Conservation (phyloP, 2,797 vertebrate species). For the Echeneis naucrates region DNA sequence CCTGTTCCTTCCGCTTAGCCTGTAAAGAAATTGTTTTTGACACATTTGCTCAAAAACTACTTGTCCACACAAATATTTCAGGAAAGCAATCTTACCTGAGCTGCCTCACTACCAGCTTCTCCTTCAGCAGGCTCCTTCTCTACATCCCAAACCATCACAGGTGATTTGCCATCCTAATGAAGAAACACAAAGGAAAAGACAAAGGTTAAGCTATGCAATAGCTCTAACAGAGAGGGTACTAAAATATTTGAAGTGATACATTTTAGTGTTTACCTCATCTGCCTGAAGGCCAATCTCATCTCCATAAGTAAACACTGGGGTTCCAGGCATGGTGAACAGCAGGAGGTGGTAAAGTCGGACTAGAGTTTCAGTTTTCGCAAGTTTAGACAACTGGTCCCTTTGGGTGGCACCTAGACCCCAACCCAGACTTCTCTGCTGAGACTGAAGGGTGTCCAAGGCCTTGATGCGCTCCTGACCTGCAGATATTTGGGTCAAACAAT, state of each 20-base stretch:
- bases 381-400: constrained; percentile 67
- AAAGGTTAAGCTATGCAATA: constrained; percentile 1
- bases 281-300: constrained; percentile 88
- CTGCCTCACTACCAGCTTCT: constrained; percentile 50
- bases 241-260: background rate
- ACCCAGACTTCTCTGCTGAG: constrained; percentile 60
- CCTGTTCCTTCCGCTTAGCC: constrained; percentile 50
- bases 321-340: constrained; percentile 90
- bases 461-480: constrained; percentile 50
- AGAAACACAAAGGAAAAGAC: background rate
- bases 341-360: constrained; percentile 87
- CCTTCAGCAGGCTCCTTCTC: constrained; percentile 66
- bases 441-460: constrained; percentile 65
- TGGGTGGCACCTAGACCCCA: constrained; percentile 78
- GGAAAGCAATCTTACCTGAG: constrained; percentile 64
- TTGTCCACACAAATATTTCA: background rate
- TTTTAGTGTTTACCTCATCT: constrained; percentile 57
- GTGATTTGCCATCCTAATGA: constrained; percentile 37
- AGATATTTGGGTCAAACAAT: background rate
- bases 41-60: background rate
- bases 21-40: constrained; percentile 25
- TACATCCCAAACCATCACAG: constrained; percentile 80
- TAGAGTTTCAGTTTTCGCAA: constrained; percentile 40
- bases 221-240: accelerated
- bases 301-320: constrained; percentile 89